Evolutionary conservation across 2,113 vertebrate species (phyloP), one percentile per base, ranked within the genome.

Genomic region (Balaenoptera acutorostrata): DNA sequence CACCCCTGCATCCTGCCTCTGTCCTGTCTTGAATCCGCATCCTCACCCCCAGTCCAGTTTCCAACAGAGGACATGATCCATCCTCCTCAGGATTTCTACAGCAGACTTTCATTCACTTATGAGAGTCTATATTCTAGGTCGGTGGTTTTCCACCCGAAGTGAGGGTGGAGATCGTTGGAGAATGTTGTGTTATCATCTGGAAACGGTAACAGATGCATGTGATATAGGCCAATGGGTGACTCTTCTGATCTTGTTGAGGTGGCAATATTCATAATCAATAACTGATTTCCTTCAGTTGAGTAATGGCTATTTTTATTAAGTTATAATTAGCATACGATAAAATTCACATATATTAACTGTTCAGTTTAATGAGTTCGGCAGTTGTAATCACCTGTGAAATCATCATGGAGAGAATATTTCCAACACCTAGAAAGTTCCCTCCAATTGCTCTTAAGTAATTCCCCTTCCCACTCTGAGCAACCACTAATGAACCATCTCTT

Each of bases 131-230:
- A 10, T 27, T n/a, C 13, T 15, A 66, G 57, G 36, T 8, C 6
- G 21, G 12, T 6, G 27, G 13, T 6, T 66, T 49, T 49, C 31
- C 39, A 2, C 25, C 27, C 20, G 6, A n/a, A 18, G 3, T 17
- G 20, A 20, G 3, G 14, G 4, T 29, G 6, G 20, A 29, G 61
- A 14, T 12, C 5, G 1, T 49, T 5, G 5, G 72, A 49, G 72
- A 44, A 49, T 10, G 44, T 6, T 49, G 21, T 7, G 59, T 0
- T 20, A 10, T 6, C 5, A 7, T 31, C 21, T 44, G 61, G 14
- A 72, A 61, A 49, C 5, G 13, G 2, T 12, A 78, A 33, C 55
- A 0, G 0, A 1, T 0, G 7, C 20, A 1, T 1, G 2, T 14
- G 31, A 8, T 20, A 11, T 9, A 20, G 14, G n/a, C 46, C 6